Evolutionary conservation across 2,888 invertebrate genomes (phyloP).

Genomic region (Cheilosia scutellata): DNA sequence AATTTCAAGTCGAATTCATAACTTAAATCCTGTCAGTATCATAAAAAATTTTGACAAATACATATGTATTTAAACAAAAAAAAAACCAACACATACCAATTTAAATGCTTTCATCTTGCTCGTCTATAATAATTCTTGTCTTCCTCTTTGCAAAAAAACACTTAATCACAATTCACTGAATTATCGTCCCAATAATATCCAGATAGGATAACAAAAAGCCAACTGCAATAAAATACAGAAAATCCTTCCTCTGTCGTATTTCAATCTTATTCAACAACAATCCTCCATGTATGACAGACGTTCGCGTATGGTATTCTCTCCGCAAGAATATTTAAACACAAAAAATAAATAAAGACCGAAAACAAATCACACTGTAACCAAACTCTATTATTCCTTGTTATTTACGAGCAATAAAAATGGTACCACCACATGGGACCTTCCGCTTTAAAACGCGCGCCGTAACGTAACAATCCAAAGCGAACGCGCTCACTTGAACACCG

Average conservation of each 20-base stretch:
- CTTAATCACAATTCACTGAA: slow-evolving; percentile 46
- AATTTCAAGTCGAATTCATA: too few relatives aligned
- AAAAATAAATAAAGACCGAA: slow-evolving; percentile 7
- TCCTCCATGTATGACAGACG: slow-evolving; percentile 45
- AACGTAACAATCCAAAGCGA: slow-evolving; percentile 13
- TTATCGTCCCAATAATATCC: slow-evolving; percentile 47
- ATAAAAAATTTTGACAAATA: too few relatives aligned
- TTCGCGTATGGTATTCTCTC: slow-evolving; percentile 13
- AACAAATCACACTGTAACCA: slow-evolving; percentile 53
- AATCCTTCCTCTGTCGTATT: slow-evolving; percentile 43
- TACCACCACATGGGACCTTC: slow-evolving; percentile 65
- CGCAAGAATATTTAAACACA: slow-evolving; percentile 54
- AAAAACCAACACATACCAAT: slow-evolving; percentile 45
- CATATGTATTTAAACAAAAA: not conserved
- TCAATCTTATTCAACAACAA: slow-evolving; percentile 62
- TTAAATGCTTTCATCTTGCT: slow-evolving; percentile 53
- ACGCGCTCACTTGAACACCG: not conserved
- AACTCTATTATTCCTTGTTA: slow-evolving; percentile 66
- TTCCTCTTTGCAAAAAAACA: slow-evolving; percentile 1
- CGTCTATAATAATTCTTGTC: not conserved
- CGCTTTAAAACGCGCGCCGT: slow-evolving; percentile 37
- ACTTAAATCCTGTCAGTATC: too few relatives aligned
- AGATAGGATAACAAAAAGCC: not conserved
- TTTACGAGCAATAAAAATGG: slow-evolving; percentile 70
- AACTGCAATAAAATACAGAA: slow-evolving; percentile 40